Base-by-base conservation (phyloP, 2,113 vertebrate genomes). In the Thamnaconus septentrionalis region DNA sequence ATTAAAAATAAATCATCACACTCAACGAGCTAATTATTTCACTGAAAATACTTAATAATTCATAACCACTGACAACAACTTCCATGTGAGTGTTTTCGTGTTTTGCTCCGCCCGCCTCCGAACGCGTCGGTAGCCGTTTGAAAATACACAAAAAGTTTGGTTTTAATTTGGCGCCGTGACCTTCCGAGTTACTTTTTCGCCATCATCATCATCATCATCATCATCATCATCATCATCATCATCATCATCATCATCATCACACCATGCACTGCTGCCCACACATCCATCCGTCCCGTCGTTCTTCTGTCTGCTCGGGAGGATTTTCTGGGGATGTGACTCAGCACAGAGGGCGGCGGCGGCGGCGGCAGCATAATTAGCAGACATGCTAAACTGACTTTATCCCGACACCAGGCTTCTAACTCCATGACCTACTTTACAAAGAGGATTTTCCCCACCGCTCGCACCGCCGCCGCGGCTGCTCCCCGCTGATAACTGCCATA, bases 341-440 rank as follows among this genome's bases (percentile, higher is more conserved):
- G 88, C 85, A 87, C 71, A 77, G 62, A 79, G 74, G 70, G 71
- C 48, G 48, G 75, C 81, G 49, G 76, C 66, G 49, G 76, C 66
- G 70, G 71, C 48, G 48, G 75, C 81, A 51, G 76, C 66, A 63
- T 85, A 86, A 87, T 89, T 89, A 86, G 84, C 82, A 75, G 84
- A 87, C 83, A 72, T 78, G 81, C 71, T 85, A 85, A 85, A 78
- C 80, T 50, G 53, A 80, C 81, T 84, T 87, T 82, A 90, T 82
- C 83, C 80, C 70, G 6, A 54, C 54, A 72, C 85, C 80, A 67
- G 78, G 69, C 76, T 47, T 78, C 80, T 85, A 85, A 90, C 81
- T 90, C 85, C 78, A 68, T 85, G 88, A 89, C 88, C 88, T 87
- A 90, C 87, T 90, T 90, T 87, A 77, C 78, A 89, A 90, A 90